Conservation (phyloP, 1,140 invertebrate species). For the Armadillidium nasatum region DNA sequence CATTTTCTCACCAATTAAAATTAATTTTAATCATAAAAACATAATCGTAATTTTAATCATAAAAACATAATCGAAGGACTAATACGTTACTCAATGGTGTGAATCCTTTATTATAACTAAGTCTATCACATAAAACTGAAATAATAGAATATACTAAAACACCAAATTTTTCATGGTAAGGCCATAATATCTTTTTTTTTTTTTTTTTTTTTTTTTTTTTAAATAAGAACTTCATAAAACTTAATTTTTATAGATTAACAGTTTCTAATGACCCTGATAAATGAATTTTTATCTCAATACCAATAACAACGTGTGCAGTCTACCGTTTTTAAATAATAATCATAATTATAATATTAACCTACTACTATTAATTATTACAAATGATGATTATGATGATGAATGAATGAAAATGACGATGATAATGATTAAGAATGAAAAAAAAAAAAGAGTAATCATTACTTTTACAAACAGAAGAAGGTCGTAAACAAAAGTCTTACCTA, state of each 20-base stretch:
- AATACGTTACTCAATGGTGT: not conserved
- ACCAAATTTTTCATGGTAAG: constrained; percentile 10
- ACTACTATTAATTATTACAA: not conserved
- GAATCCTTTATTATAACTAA: constrained; percentile 8
- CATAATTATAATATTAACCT: constrained; percentile 7
- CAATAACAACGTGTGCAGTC: constrained; percentile 6
- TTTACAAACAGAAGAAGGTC: not conserved
- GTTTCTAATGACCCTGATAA: not conserved
- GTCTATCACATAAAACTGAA: constrained; percentile 11
- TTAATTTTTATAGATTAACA: not conserved
- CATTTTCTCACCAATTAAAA: too few relatives aligned
- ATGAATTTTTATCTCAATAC: not conserved
- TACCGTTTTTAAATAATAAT: not conserved
- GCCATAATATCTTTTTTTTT: not conserved
- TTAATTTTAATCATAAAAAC: too few relatives aligned
- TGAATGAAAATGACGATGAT: not conserved
- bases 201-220: too few relatives aligned
- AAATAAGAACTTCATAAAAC: not conserved
- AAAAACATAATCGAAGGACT: not conserved
- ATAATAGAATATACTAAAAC: constrained; percentile 9
- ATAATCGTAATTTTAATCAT: too few relatives aligned
- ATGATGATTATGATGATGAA: not conserved
- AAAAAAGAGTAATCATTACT: not conserved
- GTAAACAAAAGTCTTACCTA: too few relatives aligned
- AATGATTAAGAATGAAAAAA: not conserved